Evolutionary conservation across 2,113 vertebrate genomes (phyloP).

Genomic region (Danio rerio): GRCz12tu NC_133199.1:7943001-7943500

Average conservation of each 20-base stretch:
- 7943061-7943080: not conserved
- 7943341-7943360: too few relatives aligned
- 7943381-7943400: too few relatives aligned
- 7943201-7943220: not conserved
- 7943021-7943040: not conserved
- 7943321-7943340: accelerated
- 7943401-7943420: too few relatives aligned
- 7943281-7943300: too few relatives aligned
- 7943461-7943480: too few relatives aligned
- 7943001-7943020: conserved; percentile 1
- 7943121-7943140: not conserved
- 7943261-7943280: too few relatives aligned
- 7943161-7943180: not conserved
- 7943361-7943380: too few relatives aligned
- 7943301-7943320: too few relatives aligned
- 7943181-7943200: not conserved
- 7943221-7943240: not conserved
- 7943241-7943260: not conserved
- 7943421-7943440: too few relatives aligned
- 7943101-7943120: not conserved
- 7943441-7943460: too few relatives aligned
- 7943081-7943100: not conserved
- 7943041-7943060: conserved; percentile 3
- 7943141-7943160: conserved; percentile 19
- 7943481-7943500: too few relatives aligned